Evolutionary conservation across 2,888 invertebrate genomes (phyloP).

Genomic region (Acleris holmiana): DNA sequence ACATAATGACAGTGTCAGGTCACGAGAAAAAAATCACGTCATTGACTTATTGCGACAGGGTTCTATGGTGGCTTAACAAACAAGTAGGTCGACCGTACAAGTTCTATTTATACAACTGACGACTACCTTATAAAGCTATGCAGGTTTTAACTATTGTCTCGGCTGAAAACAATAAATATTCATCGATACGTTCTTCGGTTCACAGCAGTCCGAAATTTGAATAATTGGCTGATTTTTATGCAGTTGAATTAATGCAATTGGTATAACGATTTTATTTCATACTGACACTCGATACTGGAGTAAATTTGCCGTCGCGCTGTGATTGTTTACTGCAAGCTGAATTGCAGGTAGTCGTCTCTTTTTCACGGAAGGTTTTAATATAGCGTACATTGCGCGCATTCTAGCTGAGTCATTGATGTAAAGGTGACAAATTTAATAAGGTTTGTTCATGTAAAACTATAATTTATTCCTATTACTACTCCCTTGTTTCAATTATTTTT

Average conservation of each 20-base stretch:
- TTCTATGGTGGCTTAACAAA: too few relatives aligned
- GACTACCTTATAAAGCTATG: conserved; percentile 16
- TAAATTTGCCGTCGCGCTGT: conserved; percentile 45
- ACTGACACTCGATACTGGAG: conserved; percentile 53
- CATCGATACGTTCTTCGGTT: conserved; percentile 76
- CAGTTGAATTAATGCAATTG: conserved; percentile 81
- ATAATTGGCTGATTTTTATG: conserved; percentile 84
- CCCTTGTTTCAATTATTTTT: too few relatives aligned
- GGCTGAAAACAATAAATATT: conserved; percentile 78
- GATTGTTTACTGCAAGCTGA: conserved; percentile 21
- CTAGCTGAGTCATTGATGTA: too few relatives aligned
- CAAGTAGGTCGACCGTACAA: background rate
- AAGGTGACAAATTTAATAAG: too few relatives aligned
- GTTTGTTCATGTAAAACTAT: too few relatives aligned
- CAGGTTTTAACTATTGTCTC: conserved; percentile 53
- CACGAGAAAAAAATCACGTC: too few relatives aligned
- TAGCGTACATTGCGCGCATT: too few relatives aligned
- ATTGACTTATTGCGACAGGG: too few relatives aligned
- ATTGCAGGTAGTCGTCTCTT: too few relatives aligned
- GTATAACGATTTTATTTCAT: conserved; percentile 66
- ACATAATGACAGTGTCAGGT: too few relatives aligned
- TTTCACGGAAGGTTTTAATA: too few relatives aligned
- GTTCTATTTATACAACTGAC: conserved; percentile 1
- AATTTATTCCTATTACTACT: too few relatives aligned
- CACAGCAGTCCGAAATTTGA: conserved; percentile 72